Evolutionary conservation across 1,140 invertebrate genomes (phyloP).

Genomic region (Myzus persicae): DNA sequence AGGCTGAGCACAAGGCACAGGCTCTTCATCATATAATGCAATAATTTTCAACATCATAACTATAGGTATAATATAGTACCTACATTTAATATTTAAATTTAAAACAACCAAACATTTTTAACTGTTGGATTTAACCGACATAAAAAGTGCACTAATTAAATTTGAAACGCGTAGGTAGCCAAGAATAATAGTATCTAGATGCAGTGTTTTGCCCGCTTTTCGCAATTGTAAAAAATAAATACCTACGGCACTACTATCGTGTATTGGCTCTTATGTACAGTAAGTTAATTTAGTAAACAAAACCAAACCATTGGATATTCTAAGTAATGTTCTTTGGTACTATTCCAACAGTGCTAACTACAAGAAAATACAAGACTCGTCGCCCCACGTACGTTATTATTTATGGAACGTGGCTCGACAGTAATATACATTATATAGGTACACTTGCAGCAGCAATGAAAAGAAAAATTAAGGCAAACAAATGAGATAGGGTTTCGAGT

Average conservation of each 20-base stretch:
- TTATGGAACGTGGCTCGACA: not conserved
- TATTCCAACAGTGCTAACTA: not conserved
- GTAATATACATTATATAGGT: not conserved
- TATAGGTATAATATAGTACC: not conserved
- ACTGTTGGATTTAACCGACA: not conserved
- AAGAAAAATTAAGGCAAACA: not conserved
- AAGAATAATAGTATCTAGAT: not conserved
- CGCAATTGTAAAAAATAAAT: not conserved
- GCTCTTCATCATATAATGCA: not conserved
- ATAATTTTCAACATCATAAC: not conserved
- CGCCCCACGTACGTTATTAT: constrained; percentile 5
- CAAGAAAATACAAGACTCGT: not conserved
- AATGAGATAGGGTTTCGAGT: not conserved
- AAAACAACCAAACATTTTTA: not conserved
- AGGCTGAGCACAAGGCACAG: not conserved
- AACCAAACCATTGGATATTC: constrained; percentile 1
- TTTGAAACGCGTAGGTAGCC: not conserved
- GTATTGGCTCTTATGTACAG: not conserved
- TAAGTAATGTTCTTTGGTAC: not conserved
- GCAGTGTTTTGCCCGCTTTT: not conserved
- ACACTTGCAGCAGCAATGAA: not conserved
- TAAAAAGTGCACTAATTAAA: not conserved
- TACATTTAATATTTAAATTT: not conserved
- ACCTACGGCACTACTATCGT: not conserved
- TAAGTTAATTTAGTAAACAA: not conserved